phyloP scores from a whole-genome alignment of 2,113 vertebrate species.

The Indri indri region DNA sequence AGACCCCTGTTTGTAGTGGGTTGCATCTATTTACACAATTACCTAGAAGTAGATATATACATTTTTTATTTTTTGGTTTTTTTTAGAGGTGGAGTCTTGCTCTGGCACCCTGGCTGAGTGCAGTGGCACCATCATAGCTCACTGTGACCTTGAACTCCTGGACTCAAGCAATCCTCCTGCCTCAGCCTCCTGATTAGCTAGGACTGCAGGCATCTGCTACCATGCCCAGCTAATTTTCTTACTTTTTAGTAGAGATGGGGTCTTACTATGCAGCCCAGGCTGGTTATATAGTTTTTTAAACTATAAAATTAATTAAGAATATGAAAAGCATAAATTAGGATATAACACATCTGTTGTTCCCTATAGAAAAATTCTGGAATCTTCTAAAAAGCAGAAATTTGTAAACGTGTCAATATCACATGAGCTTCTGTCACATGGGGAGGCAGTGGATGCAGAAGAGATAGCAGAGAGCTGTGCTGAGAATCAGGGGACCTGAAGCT shows the following conservation, averaged over 20 bases:
- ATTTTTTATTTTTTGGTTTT: neutral
- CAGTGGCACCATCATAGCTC: no score
- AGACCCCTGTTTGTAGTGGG: neutral
- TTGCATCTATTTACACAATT: neutral
- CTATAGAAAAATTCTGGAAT: neutral
- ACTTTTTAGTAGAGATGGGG: no score
- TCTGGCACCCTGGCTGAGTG: no score
- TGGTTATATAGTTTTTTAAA: neutral
- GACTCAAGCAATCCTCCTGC: no score
- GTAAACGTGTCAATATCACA: neutral
- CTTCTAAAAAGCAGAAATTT: neutral
- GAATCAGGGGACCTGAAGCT: neutral
- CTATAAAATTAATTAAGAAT: neutral
- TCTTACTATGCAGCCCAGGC: no score
- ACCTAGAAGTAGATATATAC: neutral
- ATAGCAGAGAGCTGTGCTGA: neutral
- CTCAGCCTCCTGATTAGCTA: no score
- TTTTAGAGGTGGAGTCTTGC: no score
- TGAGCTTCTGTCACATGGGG: neutral
- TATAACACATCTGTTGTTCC: neutral
- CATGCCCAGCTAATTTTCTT: no score
- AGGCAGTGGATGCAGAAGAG: neutral
- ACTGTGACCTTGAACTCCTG: no score
- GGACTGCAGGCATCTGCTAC: no score
- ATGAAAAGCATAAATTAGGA: neutral